Evolutionary conservation across 1,140 invertebrate genomes (phyloP), one percentile per base, ranked within the genome.

Genomic region (Cylas formicarius): DNA sequence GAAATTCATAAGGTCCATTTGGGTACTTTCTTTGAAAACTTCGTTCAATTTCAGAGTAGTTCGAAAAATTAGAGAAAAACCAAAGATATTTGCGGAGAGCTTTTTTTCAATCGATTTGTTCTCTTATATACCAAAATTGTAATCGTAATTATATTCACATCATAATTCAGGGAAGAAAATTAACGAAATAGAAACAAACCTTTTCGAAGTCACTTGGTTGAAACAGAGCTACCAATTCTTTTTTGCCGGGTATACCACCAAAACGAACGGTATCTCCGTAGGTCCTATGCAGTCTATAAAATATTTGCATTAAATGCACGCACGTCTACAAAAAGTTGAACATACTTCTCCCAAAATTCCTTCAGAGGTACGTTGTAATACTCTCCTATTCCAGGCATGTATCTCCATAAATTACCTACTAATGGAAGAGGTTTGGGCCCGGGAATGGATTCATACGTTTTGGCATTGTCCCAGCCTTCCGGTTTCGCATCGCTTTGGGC

Each of bases 401-500:
- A 70, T 17, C 65, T 39, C 64, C 60, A 69, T 4, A 57, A 44
- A 41, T 69, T 71, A 13, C 69, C 67, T 8, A 71, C 41, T 9
- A 71, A 22, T 2, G 69, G 69, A 8, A 67, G 19, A 4, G 63
- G 59, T 50, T 61, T 60, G 10, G 67, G 67, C 18, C 68, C 72
- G 7, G 74, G 74, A 48, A 76, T 73, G n/a, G 63, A 56, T 18
- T 69, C 49, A 44, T 58, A 70, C 7, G 69, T 56, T 34, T 53
- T 55, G 0, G 62, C 60, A 4, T 54, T 21, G 14, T 61, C 35
- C 56, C 61, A 64, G 3, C 36, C 55, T 27, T 41, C 26, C 6
- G 54, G 48, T 31, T 44, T 54, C 3, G 28, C 19, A 27, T 38
- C 33, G n/a, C n/a, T n/a, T n/a, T n/a, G n/a, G n/a, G n/a, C n/a